These are phyloP conservation scores for Drosophila stalkeri DNA, from an alignment of 2,888 invertebrate species.

Conservation along the genomic window DNA sequence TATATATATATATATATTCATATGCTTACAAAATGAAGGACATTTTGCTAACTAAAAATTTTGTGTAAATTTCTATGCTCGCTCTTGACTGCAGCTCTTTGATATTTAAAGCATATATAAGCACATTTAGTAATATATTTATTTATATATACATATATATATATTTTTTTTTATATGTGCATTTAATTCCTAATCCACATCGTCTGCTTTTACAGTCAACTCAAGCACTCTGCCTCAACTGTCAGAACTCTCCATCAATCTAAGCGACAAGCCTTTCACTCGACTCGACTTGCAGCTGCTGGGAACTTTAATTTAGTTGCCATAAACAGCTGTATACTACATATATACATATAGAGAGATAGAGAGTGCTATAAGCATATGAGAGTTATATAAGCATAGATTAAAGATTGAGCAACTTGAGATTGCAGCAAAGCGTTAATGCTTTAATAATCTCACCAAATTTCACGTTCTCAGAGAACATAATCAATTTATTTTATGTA, in stretches of 20 bases:
- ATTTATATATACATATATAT: not conserved
- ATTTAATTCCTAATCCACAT: not conserved
- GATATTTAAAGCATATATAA: slow-evolving; percentile 6
- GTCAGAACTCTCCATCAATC: slow-evolving; percentile 10
- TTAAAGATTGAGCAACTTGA: not conserved
- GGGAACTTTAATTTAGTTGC: slow-evolving; percentile 1
- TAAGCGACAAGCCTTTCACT: slow-evolving; percentile 15
- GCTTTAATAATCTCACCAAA: too few species aligned
- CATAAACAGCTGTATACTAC: not conserved
- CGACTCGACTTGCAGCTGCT: slow-evolving; percentile 9
- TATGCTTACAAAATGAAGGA: slow-evolving; percentile 57
- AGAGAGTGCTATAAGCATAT: not conserved
- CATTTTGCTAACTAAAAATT: slow-evolving; percentile 27
- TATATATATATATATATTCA: not conserved
- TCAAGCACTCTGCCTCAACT: not conserved
- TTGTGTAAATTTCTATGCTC: slow-evolving; percentile 14
- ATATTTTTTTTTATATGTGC: too few species aligned
- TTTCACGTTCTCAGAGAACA: too few species aligned
- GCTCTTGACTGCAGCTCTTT: slow-evolving; percentile 9
- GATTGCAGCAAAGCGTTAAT: not conserved
- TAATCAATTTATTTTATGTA: too few species aligned
- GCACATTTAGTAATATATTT: not conserved
- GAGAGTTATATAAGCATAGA: not conserved
- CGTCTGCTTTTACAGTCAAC: not conserved
- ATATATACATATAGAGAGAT: too few species aligned